phyloP scores from a whole-genome alignment of 2,888 invertebrate genomes.

The Chloroclystis v-ata region DNA sequence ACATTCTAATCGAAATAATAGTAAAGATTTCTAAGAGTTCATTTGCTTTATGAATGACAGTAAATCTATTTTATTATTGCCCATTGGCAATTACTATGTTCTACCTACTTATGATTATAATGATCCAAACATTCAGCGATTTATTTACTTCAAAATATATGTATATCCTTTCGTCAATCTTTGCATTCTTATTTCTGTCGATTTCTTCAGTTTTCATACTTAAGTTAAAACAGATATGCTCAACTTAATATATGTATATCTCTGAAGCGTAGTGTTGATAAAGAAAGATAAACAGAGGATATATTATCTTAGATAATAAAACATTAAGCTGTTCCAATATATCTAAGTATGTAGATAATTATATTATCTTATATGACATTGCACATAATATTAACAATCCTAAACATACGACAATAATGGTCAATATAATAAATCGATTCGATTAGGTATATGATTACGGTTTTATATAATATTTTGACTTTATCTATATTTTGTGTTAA shows the following conservation, averaged over 20 bases:
- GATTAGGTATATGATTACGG: neutral
- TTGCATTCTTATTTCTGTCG: too few relatives aligned
- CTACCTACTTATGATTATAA: too few relatives aligned
- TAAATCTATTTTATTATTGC: too few relatives aligned
- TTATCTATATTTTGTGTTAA: neutral
- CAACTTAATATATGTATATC: neutral
- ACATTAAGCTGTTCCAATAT: neutral
- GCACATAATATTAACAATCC: neutral
- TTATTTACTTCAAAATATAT: too few relatives aligned
- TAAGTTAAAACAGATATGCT: too few relatives aligned
- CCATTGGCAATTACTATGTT: too few relatives aligned
- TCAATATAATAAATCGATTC: conserved; percentile 1
- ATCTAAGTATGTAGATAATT: neutral
- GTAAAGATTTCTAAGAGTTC: too few relatives aligned
- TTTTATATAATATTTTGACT: neutral
- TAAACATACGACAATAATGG: neutral
- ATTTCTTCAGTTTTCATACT: too few relatives aligned
- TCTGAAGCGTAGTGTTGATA: neutral
- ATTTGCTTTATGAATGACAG: too few relatives aligned
- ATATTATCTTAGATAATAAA: neutral
- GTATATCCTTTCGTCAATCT: too few relatives aligned
- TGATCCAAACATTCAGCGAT: too few relatives aligned
- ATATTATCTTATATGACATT: neutral
- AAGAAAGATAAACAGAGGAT: neutral
- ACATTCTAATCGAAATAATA: too few relatives aligned